Evolutionary conservation across 2,113 vertebrate genomes (phyloP), one percentile per base, ranked within the genome.

Genomic region (Alligator sinensis): DNA sequence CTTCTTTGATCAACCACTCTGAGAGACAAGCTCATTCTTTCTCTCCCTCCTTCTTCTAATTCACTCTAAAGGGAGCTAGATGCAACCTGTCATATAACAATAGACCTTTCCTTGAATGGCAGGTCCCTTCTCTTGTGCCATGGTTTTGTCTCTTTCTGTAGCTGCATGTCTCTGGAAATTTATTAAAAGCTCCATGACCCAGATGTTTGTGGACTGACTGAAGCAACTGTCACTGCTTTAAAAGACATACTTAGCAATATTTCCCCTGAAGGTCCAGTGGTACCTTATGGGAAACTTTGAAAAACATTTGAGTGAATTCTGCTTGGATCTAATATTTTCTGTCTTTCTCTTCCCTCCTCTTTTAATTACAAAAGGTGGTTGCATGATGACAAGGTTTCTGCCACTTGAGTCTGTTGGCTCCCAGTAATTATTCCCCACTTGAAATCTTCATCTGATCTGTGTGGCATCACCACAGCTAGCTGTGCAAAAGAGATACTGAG

Each of bases 71-170:
- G 57, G 76, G 76, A 95, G 34, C 58, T 64, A 82, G 80, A 27
- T 90, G 60, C 77, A 82, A 78, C 63, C 74, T 77, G 9, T 85
- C 61, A 1, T 75, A 60, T 77, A 81, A 21, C 77, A 90, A 61
- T 80, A 91, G 88, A 77, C 82, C 91, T 94, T 78, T 90, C 74
- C 88, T 95, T 89, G 66, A 24, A 79, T 28, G 60, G 57, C 72
- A 63, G 66, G 84, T 77, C 77, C 1, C 0, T 83, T 87, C 62
- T 87, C 64, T 81, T 91, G 62, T 84, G 60, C 76, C 60, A 22
- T 0, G 6, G 28, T 81, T 86, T 88, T 27, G 77, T 59, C 19
- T 58, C 55, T 30, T 79, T 77, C 58, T 74, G 30, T 58, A 82
- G 84, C 25, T 96, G 77, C 83, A 61, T 54, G 82, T 82, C 88